A percentile compares a stretch with the other conserved stretches of the same genome.
Conservation (phyloP, 2,888 invertebrate species). For the Crocallis elinguaria region DNA sequence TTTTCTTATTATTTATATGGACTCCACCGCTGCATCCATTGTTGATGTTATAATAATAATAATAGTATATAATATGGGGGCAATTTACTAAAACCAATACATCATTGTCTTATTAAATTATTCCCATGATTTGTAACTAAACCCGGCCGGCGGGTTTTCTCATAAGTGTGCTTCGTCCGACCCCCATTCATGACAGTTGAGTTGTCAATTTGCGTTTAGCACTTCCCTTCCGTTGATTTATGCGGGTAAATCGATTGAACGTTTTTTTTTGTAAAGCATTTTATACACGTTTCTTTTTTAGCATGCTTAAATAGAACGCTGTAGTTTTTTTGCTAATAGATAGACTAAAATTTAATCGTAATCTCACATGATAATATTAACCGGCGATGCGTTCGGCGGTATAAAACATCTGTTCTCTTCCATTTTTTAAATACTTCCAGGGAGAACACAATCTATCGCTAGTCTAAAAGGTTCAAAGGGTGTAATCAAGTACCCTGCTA, state of each 20-base stretch:
- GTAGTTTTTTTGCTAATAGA: neutral
- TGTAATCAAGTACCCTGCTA: too few relatives aligned
- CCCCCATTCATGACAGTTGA: constrained; percentile 63
- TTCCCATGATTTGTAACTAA: constrained; percentile 42
- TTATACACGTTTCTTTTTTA: neutral
- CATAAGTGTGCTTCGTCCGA: constrained; percentile 41
- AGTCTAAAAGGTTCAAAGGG: too few relatives aligned
- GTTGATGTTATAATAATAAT: too few relatives aligned
- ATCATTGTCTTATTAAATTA: constrained; percentile 15
- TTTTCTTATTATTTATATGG: too few relatives aligned
- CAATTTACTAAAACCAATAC: constrained; percentile 17
- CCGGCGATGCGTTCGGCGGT: too few relatives aligned
- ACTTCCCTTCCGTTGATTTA: constrained; percentile 60
- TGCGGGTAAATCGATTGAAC: constrained; percentile 56
- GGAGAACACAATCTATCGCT: too few relatives aligned
- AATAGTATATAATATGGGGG: too few relatives aligned
- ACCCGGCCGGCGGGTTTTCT: constrained; percentile 43
- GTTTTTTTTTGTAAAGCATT: constrained; percentile 38
- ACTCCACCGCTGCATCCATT: too few relatives aligned
- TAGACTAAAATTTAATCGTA: neutral
- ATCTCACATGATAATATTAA: too few relatives aligned
- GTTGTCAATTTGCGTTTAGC: constrained; percentile 67
- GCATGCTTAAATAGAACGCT: neutral
- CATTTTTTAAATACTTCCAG: too few relatives aligned
- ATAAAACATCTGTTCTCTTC: too few relatives aligned